Evolutionary conservation across 2,888 invertebrate species (phyloP).

Genomic region (Orthosia gothica): DNA sequence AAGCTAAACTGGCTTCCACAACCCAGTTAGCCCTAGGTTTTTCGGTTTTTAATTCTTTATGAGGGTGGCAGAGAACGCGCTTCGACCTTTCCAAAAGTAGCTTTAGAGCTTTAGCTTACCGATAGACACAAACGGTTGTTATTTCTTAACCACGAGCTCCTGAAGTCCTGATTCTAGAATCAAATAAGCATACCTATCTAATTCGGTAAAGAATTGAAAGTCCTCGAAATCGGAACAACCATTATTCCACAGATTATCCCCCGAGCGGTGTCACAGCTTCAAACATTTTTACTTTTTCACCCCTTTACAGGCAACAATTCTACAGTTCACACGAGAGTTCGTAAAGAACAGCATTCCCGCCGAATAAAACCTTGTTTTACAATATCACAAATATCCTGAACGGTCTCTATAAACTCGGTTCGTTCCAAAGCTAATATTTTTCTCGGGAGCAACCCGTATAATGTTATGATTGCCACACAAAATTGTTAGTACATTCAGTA

Average conservation of each 20-base stretch:
- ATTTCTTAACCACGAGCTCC: no score
- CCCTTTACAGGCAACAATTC: slow-evolving; percentile 18
- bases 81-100: no score
- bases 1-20: no score
- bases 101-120: no score
- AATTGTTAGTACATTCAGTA: slow-evolving; percentile 47
- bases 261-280: neutral
- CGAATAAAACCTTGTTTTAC: slow-evolving; percentile 58
- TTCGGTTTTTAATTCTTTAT: no score
- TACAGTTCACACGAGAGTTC: slow-evolving; percentile 22
- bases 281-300: slow-evolving; percentile 18
- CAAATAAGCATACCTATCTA: no score
- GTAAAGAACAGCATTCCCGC: slow-evolving; percentile 30
- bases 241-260: neutral
- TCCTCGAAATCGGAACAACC: neutral
- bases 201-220: neutral
- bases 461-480: slow-evolving; percentile 51
- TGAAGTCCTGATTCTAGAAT: no score
- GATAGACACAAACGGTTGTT: no score
- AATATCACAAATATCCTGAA: slow-evolving; percentile 59
- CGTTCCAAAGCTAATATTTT: slow-evolving; percentile 54
- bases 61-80: no score
- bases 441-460: slow-evolving; percentile 28
- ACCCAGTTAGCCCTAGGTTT: no score
- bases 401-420: slow-evolving; percentile 47